A percentile compares a stretch with the other conserved stretches of the same genome.
Conservation (phyloP, 2,113 vertebrate species). For the Asarcornis scutulata region DNA sequence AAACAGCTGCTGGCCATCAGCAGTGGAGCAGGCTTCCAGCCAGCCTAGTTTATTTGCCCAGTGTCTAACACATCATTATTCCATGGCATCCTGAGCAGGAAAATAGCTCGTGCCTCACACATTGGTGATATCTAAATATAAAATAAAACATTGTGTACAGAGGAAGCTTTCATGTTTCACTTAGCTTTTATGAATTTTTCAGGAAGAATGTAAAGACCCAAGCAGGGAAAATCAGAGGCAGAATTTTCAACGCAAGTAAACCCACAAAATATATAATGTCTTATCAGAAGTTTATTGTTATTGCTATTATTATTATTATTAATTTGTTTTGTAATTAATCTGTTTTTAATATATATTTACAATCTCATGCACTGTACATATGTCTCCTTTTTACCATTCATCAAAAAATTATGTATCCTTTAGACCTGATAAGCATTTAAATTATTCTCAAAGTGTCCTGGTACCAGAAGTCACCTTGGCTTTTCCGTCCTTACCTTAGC, state of each 20-base stretch:
- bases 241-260: not conserved
- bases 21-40: not conserved
- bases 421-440: not conserved
- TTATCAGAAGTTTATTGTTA: not conserved
- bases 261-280: not conserved
- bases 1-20: not conserved
- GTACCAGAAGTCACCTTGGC: not conserved
- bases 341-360: not conserved
- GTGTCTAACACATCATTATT: not conserved
- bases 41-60: not conserved
- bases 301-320: no score
- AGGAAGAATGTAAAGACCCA: not conserved
- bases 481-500: not conserved
- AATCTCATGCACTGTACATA: not conserved
- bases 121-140: not conserved
- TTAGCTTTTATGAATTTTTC: not conserved
- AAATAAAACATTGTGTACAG: not conserved
- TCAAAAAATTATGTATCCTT: not conserved
- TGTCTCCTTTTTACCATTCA: not conserved
- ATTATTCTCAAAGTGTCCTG: not conserved
- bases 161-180: not conserved
- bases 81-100: not conserved
- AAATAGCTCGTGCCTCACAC: not conserved
- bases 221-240: not conserved
- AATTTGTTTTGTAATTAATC: not conserved